Conservation (phyloP, 2,113 vertebrate species). For the Saguinus imperator region DNA sequence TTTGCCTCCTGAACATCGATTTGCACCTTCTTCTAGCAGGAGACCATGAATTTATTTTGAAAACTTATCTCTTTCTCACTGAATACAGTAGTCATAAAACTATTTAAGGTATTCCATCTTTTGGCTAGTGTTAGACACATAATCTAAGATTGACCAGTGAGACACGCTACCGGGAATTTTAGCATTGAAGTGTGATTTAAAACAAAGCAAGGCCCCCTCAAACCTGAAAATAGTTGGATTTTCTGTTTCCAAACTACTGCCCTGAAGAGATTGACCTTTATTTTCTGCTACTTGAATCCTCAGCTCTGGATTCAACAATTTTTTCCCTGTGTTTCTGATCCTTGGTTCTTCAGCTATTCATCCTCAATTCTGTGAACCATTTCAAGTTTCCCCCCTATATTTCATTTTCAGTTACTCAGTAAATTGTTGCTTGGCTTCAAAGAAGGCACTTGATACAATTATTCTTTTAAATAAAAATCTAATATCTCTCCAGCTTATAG, state of each 20-base stretch:
- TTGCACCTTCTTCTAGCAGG: neutral
- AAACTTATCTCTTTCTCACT: neutral
- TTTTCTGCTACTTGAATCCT: neutral
- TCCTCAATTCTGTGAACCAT: neutral
- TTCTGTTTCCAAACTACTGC: neutral
- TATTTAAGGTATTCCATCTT: neutral
- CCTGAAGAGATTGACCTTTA: neutral
- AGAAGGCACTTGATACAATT: neutral
- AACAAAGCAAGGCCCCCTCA: neutral
- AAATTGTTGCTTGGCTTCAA: neutral
- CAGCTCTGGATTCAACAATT: neutral
- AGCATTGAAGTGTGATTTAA: neutral
- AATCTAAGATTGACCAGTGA: neutral
- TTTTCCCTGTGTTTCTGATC: neutral
- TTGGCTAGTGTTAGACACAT: neutral
- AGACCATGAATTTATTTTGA: neutral
- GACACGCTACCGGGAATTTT: neutral
- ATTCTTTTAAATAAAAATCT: constrained; percentile 23
- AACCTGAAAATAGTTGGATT: neutral
- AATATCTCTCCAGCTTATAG: neutral
- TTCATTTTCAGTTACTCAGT: neutral
- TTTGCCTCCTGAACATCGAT: neutral
- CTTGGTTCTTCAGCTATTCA: neutral
- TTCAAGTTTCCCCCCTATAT: neutral
- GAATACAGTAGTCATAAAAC: neutral